phyloP scores from a whole-genome alignment of 37 sponge, comb jelly and placozoan genomes.

The Amphimedon queenslandica region DNA sequence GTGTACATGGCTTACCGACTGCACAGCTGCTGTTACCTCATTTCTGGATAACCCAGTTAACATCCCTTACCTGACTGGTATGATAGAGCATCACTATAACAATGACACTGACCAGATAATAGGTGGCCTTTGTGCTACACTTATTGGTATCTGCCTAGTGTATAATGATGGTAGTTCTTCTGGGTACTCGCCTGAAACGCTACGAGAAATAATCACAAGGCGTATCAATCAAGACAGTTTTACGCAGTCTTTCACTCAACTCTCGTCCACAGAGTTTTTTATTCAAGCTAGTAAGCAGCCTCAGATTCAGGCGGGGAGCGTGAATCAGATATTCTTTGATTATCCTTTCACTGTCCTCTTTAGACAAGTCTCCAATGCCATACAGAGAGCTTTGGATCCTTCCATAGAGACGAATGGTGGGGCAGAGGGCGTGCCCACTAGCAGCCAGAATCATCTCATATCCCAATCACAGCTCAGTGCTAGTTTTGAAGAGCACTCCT shows the following conservation, averaged over 20 bases:
- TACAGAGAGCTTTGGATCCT: conserved; percentile 35
- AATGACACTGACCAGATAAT: conserved; percentile 56
- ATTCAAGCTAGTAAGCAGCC: conserved; percentile 59
- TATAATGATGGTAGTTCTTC: conserved; percentile 38
- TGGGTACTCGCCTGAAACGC: conserved; percentile 65
- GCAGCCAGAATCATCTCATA: not conserved
- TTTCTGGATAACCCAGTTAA: conserved; percentile 67
- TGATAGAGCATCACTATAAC: conserved; percentile 48
- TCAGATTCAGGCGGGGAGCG: conserved; percentile 18
- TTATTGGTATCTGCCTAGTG: conserved; percentile 69
- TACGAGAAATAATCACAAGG: conserved; percentile 71
- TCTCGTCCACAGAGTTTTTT: conserved; percentile 62
- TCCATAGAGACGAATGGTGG: not conserved
- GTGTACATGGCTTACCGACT: conserved; percentile 73
- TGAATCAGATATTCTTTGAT: conserved; percentile 58
- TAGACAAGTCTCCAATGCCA: conserved; percentile 42
- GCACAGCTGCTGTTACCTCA: conserved; percentile 62
- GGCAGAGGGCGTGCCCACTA: not conserved
- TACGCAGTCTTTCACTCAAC: conserved; percentile 37
- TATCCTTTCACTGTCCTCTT: conserved; percentile 52
- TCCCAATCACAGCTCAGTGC: not conserved
- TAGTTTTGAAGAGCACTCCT: conserved; percentile 70
- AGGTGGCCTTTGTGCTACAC: conserved; percentile 62
- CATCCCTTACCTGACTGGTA: conserved; percentile 69
- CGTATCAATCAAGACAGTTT: conserved; percentile 69